phyloP scores from a whole-genome alignment of 2,797 vertebrate species.

The Peromyscus melanophrys region DNA sequence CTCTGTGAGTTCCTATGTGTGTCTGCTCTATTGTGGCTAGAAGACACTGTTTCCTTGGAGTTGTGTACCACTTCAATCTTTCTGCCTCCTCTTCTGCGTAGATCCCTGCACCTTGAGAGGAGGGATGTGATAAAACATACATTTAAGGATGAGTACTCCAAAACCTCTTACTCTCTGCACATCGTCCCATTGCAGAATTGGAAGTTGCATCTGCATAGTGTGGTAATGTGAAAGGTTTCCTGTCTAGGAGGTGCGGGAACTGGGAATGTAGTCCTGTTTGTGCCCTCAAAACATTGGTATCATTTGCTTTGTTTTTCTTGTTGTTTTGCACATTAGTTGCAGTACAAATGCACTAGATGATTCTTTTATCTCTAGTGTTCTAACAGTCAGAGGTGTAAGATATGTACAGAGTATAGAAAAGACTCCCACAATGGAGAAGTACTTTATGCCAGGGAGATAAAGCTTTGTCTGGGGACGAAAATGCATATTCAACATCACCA shows the following conservation, averaged over 20 bases:
- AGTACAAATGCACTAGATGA: not conserved
- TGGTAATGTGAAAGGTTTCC: not conserved
- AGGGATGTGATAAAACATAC: not conserved
- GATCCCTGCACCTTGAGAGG: not conserved
- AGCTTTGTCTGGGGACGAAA: constrained; percentile 60
- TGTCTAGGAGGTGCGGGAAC: not conserved
- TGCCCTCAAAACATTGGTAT: not conserved
- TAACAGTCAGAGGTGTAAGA: not conserved
- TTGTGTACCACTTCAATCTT: not conserved
- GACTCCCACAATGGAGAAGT: not conserved
- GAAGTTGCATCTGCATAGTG: not conserved
- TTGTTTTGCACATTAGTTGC: not conserved
- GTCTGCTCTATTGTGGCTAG: not conserved
- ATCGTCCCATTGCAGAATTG: not conserved
- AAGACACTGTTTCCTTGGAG: too few species aligned
- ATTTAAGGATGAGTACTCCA: not conserved
- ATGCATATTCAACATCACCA: constrained; percentile 36
- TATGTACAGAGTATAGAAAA: not conserved
- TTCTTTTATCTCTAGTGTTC: constrained; percentile 4
- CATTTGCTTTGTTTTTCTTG: not conserved
- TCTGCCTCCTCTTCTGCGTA: not conserved
- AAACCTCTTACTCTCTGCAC: not conserved
- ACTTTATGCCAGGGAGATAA: constrained; percentile 30
- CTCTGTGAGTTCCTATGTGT: not conserved
- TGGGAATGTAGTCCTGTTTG: not conserved